A percentile compares a stretch with the other conserved stretches of the same genome.
Evolutionary conservation across 1,140 invertebrate genomes (phyloP).

Genomic region (Gryllus bimaculatus): DNA sequence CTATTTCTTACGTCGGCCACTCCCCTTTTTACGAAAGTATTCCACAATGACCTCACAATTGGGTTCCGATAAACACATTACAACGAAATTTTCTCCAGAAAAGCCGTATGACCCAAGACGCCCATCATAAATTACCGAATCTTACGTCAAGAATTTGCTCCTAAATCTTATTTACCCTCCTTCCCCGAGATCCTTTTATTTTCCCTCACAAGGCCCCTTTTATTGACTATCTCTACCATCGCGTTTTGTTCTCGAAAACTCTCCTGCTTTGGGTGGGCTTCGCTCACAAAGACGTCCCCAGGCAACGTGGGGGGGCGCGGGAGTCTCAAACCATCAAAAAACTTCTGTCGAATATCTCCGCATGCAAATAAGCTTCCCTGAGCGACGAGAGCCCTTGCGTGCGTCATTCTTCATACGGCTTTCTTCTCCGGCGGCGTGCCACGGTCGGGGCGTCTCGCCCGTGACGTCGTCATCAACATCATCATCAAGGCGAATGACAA

Average conservation of each 20-base stretch:
- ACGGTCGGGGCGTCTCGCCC: not conserved
- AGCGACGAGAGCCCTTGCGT: not conserved
- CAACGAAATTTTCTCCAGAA: no score
- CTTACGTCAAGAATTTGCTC: not conserved
- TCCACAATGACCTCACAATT: no score
- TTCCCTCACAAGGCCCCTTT: not conserved
- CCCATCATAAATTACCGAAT: not conserved
- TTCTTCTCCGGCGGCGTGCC: not conserved
- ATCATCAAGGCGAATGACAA: not conserved
- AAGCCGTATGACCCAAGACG: not conserved
- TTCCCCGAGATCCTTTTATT: not conserved
- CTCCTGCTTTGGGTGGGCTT: not conserved
- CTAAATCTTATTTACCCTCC: not conserved
- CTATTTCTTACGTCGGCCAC: no score
- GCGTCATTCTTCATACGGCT: not conserved
- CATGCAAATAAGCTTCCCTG: not conserved
- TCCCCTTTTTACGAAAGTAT: no score
- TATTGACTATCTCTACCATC: not conserved
- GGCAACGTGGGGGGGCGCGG: not conserved
- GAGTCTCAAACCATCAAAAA: not conserved
- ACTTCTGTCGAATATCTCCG: not conserved
- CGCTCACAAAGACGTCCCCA: not conserved
- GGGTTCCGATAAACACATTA: no score
- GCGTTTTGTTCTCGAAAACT: not conserved
- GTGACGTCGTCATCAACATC: not conserved